Percentiles rank a stretch among this genome's conserved stretches.
Evolutionary conservation across 2,113 vertebrate genomes (phyloP).

Genomic region (Hypomesus transpacificus): DNA sequence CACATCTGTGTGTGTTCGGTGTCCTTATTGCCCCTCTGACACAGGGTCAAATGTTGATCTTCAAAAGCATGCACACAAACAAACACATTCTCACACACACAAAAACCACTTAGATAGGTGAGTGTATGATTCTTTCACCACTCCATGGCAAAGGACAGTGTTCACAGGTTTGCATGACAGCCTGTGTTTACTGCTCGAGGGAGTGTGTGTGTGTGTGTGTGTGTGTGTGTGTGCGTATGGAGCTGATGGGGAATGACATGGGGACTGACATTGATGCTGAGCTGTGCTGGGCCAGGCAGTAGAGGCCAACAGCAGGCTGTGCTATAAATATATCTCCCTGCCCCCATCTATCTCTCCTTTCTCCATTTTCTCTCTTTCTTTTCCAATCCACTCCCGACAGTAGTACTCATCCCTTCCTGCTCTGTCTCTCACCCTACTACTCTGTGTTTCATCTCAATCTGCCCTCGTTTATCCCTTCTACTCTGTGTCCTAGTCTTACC

Average conservation of each 20-base stretch:
- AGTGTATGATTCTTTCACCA: slow-evolving; percentile 27
- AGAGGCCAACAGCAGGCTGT: slow-evolving; percentile 61
- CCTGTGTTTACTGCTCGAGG: slow-evolving; percentile 3
- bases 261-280: slow-evolving; percentile 60
- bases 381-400: no score
- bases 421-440: no score
- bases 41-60: neutral
- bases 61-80: neutral
- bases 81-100: neutral
- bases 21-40: no score
- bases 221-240: neutral
- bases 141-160: slow-evolving; percentile 39
- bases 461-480: no score
- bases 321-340: slow-evolving; percentile 63
- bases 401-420: no score
- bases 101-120: neutral
- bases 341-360: slow-evolving; percentile 19
- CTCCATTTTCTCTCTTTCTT: slow-evolving; percentile 26
- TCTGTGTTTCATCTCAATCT: no score
- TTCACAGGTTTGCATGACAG: slow-evolving; percentile 15
- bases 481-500: no score
- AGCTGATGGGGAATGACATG: slow-evolving; percentile 47
- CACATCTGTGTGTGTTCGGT: no score
- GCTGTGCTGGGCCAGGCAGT: slow-evolving; percentile 45
- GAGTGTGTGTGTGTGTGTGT: slow-evolving; percentile 1